Percentiles rank a stretch among this genome's conserved stretches.
These are phyloP conservation scores for Callorhinus ursinus DNA, from an alignment of 2,113 vertebrate species.

Conservation along the genomic window DNA sequence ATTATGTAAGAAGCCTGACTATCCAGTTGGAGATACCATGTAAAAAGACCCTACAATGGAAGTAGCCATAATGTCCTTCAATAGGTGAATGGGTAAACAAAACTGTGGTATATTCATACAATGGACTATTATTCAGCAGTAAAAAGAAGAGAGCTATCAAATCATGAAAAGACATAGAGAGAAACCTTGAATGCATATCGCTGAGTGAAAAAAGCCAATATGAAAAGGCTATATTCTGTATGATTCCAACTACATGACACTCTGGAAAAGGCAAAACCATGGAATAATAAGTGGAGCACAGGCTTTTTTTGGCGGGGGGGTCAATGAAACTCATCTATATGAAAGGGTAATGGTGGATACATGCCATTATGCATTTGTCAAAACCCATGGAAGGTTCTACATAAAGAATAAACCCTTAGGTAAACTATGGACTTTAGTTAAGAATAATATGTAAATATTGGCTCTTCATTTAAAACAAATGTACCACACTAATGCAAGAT, in stretches of 20 bases:
- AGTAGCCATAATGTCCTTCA: neutral
- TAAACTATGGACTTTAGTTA: neutral
- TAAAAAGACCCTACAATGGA: neutral
- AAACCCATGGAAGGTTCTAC: neutral
- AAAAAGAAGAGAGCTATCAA: neutral
- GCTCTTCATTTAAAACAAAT: neutral
- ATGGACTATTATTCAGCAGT: neutral
- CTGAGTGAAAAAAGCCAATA: neutral
- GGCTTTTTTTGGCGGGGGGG: neutral
- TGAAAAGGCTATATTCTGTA: neutral
- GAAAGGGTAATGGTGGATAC: neutral
- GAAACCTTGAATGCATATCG: neutral
- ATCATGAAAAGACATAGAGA: neutral
- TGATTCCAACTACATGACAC: neutral
- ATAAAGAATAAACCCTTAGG: neutral
- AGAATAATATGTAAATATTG: neutral
- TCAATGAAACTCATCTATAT: neutral
- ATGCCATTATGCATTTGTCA: neutral
- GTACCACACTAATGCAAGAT: neutral
- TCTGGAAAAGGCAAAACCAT: neutral
- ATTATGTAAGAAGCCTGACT: neutral
- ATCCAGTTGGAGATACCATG: neutral
- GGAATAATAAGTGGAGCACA: neutral
- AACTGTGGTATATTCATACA: neutral
- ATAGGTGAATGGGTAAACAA: neutral